These are phyloP conservation scores for Apis mellifera DNA, from an alignment of 1,140 invertebrate genomes.

Conservation along the genomic window Amel_HAv3.1 CM009935.2:3238001-3238500, in stretches of 20 bases:
- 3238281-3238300: not conserved
- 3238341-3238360: not conserved
- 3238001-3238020: too few species aligned
- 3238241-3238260: slow-evolving; percentile 4
- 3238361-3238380: slow-evolving; percentile 2
- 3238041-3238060: too few species aligned
- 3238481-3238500: slow-evolving; percentile 24
- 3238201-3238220: not conserved
- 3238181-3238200: not conserved
- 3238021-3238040: too few species aligned
- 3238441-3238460: not conserved
- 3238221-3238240: not conserved
- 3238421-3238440: slow-evolving; percentile 4
- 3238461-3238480: not conserved
- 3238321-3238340: slow-evolving; percentile 40
- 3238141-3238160: too few species aligned
- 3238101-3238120: too few species aligned
- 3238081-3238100: too few species aligned
- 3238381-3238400: not conserved
- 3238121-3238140: not conserved
- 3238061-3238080: too few species aligned
- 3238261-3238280: not conserved
- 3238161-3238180: too few species aligned
- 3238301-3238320: slow-evolving; percentile 12
- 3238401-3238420: too few species aligned